These are phyloP conservation scores for Spisula subtruncata DNA, from an alignment of 2,888 invertebrate genomes.

Conservation along the genomic window DNA sequence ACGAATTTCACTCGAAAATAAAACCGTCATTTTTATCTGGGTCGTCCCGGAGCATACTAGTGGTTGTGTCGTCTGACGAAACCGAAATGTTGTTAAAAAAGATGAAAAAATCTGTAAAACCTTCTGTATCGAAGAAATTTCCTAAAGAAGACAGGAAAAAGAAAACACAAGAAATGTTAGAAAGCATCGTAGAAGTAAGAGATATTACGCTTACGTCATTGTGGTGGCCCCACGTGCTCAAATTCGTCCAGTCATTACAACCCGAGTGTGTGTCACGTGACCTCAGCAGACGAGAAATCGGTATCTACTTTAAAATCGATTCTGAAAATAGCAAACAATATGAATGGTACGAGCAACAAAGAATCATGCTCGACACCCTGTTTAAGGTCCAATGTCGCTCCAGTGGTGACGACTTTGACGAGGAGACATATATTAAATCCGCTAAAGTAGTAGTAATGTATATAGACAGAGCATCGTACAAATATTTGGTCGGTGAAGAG, in stretches of 20 bases:
- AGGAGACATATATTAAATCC: not conserved
- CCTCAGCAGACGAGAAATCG: conserved; percentile 7
- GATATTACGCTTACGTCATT: not conserved
- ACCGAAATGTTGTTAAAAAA: not conserved
- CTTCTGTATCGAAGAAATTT: not conserved
- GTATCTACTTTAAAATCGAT: conserved; percentile 29
- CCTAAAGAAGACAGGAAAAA: not conserved
- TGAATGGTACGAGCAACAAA: conserved; percentile 29
- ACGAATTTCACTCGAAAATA: conserved; percentile 30
- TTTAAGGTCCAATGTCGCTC: not conserved
- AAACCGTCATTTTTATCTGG: not conserved
- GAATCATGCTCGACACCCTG: not conserved
- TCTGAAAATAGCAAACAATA: not conserved
- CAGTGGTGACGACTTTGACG: not conserved
- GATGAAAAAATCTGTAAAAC: conserved; percentile 5
- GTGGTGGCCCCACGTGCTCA: conserved; percentile 28
- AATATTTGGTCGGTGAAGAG: not conserved
- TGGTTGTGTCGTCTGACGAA: not conserved
- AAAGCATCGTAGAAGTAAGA: not conserved
- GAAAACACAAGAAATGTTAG: conserved; percentile 22
- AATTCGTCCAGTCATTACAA: conserved; percentile 11
- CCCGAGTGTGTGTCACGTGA: not conserved
- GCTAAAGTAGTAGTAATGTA: conserved; percentile 15
- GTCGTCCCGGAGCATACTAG: not conserved
- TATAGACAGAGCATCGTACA: not conserved